Evolutionary conservation across 2,888 invertebrate species (phyloP).

Genomic region (Drosophila prolongata): DNA sequence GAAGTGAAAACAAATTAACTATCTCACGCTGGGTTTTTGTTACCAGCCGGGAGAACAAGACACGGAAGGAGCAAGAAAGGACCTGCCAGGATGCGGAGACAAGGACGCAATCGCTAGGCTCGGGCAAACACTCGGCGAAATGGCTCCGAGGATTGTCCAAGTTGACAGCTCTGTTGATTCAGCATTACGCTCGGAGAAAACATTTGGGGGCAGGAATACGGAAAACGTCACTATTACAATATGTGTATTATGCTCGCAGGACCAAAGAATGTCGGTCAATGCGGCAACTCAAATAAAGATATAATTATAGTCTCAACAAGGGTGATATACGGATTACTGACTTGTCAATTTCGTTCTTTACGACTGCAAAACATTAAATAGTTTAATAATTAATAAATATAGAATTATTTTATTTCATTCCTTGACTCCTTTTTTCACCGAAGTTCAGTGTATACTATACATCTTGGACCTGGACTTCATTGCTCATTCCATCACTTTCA

Average conservation of each 20-base stretch:
- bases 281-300: not conserved
- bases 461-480: not conserved
- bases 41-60: constrained; percentile 4
- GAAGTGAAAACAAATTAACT: constrained; percentile 80
- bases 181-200: constrained; percentile 27
- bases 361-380: not conserved
- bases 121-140: constrained; percentile 60
- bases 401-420: too few species aligned
- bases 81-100: constrained; percentile 32
- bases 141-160: constrained; percentile 39
- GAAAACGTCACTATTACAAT: constrained; percentile 18
- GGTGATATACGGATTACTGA: not conserved
- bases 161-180: constrained; percentile 57
- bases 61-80: not conserved
- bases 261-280: not conserved
- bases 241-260: constrained; percentile 14
- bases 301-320: too few species aligned
- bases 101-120: constrained; percentile 49
- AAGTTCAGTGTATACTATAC: constrained; percentile 1
- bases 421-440: not conserved
- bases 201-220: too few species aligned
- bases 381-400: not conserved
- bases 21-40: constrained; percentile 78
- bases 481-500: constrained; percentile 31
- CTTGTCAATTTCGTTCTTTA: not conserved